A percentile compares a stretch with the other conserved stretches of the same genome.
These are phyloP conservation scores for Eutrigla gurnardus DNA, from an alignment of 2,797 vertebrate genomes.

Conservation along the genomic window DNA sequence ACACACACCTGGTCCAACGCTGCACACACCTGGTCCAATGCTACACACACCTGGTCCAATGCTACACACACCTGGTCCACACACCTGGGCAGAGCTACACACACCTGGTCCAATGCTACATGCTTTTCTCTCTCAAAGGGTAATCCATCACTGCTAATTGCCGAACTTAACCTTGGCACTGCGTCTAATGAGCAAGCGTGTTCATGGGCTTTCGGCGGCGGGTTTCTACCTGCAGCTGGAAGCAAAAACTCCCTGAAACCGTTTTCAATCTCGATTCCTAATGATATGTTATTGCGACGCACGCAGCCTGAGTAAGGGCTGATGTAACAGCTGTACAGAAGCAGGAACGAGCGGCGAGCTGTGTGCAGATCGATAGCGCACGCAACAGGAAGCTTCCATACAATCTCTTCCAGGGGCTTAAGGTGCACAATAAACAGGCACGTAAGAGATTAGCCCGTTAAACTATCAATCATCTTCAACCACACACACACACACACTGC, in stretches of 20 bases:
- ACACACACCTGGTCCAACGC: too few species aligned
- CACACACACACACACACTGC: constrained; percentile 54
- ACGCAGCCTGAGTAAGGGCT: too few species aligned
- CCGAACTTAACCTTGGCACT: constrained; percentile 62
- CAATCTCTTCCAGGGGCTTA: constrained; percentile 58
- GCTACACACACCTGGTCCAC: too few species aligned
- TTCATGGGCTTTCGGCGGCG: constrained; percentile 41
- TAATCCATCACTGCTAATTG: constrained; percentile 68
- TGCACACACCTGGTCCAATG: too few species aligned
- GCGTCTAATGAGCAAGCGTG: constrained; percentile 58
- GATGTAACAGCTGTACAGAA: constrained; percentile 24
- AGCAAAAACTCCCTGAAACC: constrained; percentile 42
- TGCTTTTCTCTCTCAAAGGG: constrained; percentile 39
- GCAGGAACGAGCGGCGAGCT: constrained; percentile 34
- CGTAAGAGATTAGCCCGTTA: constrained; percentile 68
- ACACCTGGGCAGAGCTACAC: too few species aligned
- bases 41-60: too few species aligned
- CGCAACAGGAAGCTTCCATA: constrained; percentile 53
- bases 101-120: background rate
- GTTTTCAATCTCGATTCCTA: constrained; percentile 11
- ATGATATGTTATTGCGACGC: too few species aligned
- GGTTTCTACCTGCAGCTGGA: constrained; percentile 43
- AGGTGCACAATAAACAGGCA: constrained; percentile 58
- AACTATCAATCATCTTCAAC: constrained; percentile 70
- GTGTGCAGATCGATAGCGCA: too few species aligned